Percentiles rank a stretch among this genome's conserved stretches.
phyloP scores from a whole-genome alignment of 2,888 invertebrate genomes.

The Itoplectis maculator region DNA sequence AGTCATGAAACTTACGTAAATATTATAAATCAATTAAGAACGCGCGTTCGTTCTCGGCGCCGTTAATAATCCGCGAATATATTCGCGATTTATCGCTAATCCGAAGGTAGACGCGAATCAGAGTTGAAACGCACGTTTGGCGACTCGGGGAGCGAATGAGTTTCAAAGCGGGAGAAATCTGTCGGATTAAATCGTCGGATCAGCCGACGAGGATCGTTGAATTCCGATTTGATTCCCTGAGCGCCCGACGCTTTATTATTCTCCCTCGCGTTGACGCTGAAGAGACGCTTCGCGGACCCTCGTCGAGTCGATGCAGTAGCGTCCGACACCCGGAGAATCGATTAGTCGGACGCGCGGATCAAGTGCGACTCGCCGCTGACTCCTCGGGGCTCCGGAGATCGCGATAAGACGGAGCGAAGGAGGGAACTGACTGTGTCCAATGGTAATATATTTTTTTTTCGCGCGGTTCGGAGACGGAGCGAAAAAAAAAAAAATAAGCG shows the following conservation, averaged over 20 bases:
- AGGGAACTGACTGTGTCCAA: not conserved
- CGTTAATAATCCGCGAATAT: not conserved
- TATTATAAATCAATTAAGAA: conserved; percentile 60
- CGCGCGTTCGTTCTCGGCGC: not conserved
- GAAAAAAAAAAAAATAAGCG: not conserved
- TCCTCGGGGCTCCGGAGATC: not conserved
- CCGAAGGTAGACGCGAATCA: no score
- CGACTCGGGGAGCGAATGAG: no score
- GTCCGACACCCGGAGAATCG: conserved; percentile 13
- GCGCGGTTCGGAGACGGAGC: not conserved
- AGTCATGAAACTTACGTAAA: conserved; percentile 62
- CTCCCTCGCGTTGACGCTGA: not conserved
- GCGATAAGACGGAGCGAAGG: conserved; percentile 2
- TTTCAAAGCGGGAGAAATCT: no score
- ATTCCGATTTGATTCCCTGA: not conserved
- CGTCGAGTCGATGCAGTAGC: not conserved
- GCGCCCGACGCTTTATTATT: not conserved
- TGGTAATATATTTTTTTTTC: not conserved
- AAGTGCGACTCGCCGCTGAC: not conserved
- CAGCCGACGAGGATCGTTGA: not conserved
- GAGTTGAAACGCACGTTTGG: no score
- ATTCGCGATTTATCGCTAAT: no score
- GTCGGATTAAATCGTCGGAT: not conserved
- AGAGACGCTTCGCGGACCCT: not conserved
- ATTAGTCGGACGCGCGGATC: conserved; percentile 24